Evolutionary conservation across 1,140 invertebrate genomes (phyloP), one percentile per base, ranked within the genome.

Genomic region (Drosophila teissieri): DNA sequence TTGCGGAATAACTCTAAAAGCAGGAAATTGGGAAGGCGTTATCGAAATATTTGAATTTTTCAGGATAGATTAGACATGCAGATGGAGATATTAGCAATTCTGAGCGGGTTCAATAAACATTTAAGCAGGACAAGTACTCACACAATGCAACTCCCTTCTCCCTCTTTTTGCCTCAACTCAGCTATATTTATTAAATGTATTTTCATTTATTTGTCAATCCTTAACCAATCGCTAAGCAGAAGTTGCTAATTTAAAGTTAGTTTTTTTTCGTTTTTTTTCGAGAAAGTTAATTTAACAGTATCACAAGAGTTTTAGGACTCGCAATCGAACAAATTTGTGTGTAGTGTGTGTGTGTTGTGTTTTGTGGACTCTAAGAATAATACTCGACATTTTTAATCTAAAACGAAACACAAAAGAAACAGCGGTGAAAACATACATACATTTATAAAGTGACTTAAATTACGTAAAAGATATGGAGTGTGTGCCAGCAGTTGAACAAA

Each of bases 351-450:
- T 46, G 40, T 74, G 62, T 57, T 44, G 60, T 5, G 48, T 61
- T 4, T 67, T 68, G 39, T 52, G 42, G 58, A 52, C 55, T 77
- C 51, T 89, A 85, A 34, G 76, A 73, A 86, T 75, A 89, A 78
- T 76, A 90, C 74, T 89, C 83, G 74, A 84, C 49, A 81, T 73
- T 85, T 72, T 89, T 85, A 62, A 91, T 91, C 89, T 91, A 91
- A 82, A 91, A 91, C 81, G 84, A 91, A 73, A 91, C 73, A 72
- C 67, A 85, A 86, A 78, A 80, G 36, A 81, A 74, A 65, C 37
- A 64, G 80, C 48, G 60, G 44, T 12, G 24, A 67, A 53, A 70
- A 67, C 31, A 31, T 31, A 27, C 27, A 6, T 27, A 77, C 55
- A 79, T 37, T 36, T 68, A 44, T 57, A 57, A 78, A 15, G 54